Base-by-base conservation (phyloP, 2,113 vertebrate genomes). In the Cyanistes caeruleus region DNA sequence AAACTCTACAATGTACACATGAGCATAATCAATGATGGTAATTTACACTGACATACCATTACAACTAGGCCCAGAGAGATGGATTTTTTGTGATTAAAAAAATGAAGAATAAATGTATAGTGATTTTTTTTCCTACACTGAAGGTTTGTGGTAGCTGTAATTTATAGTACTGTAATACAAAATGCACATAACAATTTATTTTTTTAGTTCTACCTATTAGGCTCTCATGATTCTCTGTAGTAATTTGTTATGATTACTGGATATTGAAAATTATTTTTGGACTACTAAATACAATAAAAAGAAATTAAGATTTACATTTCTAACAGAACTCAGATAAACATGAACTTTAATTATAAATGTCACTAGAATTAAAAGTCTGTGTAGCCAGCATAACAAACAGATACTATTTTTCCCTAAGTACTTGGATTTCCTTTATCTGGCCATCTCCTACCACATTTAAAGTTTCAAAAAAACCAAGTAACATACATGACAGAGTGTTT, bases 401-500 rank as follows among this genome's bases (percentile, higher is more conserved):
- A 4, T 35, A 39, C 1, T 49, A 15, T 10, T 68, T 95, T 79
- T 46, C 33, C 81, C 46, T 75, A 67, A 78, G 30, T 52, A n/a
- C 39, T 56, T 79, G 33, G 15, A 19, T 89, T 72, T 77, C 52
- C 27, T 83, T 90, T 64, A 59, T 44, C 43, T 63, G n/a, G 43
- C 33, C 35, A 49, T 56, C 67, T 67, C 31, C 15, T 67, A 11
- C 15, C n/a, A 18, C 2, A 46, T 30, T 53, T 35, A 41, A 64
- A 88, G 28, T 16, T 73, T 16, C 53, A 84, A 37, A 67, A 87
- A 83, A 53, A 69, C 2, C 70, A 67, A 43, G 41, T 8, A 88
- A 97, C 97, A 64, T 97, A 98, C 98, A 94, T 97, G 7, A 98
- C 97, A 37, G 97, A 97, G 31, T 79, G 87, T 75, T 95, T 98